Percentiles rank a stretch among this genome's conserved stretches.
phyloP scores from a whole-genome alignment of 2,888 invertebrate genomes.

The Mystacides longicornis region DNA sequence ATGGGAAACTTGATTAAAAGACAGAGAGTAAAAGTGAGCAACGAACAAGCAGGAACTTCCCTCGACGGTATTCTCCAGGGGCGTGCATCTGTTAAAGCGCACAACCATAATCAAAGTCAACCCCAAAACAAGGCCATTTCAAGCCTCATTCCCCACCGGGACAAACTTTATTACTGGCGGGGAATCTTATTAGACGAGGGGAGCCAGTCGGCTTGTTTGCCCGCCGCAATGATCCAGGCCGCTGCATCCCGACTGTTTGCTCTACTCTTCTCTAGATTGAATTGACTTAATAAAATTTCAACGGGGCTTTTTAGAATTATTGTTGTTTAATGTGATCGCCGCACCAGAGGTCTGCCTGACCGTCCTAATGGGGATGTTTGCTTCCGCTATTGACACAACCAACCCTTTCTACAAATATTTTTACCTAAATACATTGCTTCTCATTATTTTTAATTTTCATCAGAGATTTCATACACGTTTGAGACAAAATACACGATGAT shows the following conservation, averaged over 20 bases:
- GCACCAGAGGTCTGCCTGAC: too few species aligned
- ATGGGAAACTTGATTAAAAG: not conserved
- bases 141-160: constrained; percentile 25
- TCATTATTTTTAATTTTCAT: too few species aligned
- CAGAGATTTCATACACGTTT: too few species aligned
- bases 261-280: constrained; percentile 14
- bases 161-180: constrained; percentile 11
- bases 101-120: constrained; percentile 25
- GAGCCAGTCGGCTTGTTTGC: constrained; percentile 1
- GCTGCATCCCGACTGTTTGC: not conserved
- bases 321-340: constrained; percentile 13
- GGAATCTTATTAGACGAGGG: constrained; percentile 3
- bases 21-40: not conserved
- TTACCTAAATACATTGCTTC: too few species aligned
- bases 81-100: constrained; percentile 20
- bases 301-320: constrained; percentile 13
- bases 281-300: constrained; percentile 13
- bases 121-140: constrained; percentile 27
- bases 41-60: constrained; percentile 1
- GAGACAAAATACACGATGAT: too few species aligned
- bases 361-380: too few species aligned
- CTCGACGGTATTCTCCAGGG: constrained; percentile 3
- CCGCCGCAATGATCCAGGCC: constrained; percentile 7
- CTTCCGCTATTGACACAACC: too few species aligned
- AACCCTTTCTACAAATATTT: too few species aligned